Evolutionary conservation across 2,113 vertebrate genomes (phyloP), one percentile per base, ranked within the genome.

Genomic region (Callipepla squamata): DNA sequence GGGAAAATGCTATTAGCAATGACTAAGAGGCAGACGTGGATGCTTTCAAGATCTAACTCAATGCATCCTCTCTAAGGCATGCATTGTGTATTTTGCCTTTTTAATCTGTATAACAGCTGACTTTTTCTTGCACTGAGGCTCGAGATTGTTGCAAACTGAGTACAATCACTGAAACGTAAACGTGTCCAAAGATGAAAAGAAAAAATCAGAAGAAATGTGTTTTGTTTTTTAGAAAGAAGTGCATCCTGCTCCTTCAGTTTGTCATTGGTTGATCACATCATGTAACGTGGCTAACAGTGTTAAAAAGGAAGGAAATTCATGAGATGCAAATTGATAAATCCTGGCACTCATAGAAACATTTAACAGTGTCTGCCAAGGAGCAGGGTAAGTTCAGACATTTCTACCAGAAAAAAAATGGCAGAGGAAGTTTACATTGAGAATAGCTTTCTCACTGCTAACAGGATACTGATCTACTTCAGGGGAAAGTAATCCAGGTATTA

Each of bases 41-140:
- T 90, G 75, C 85, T 96, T 94, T 83, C 87, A 80, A 80, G 65
- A 93, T 93, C 36, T 80, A 87, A 82, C 42, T 91, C 45, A 8
- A 9, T 50, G 61, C 79, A 21, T 83, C 77, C 68, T 91, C 55
- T 73, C 47, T 83, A 3, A 63, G 93, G 65, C 94, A 95, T 94
- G 75, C 92, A 90, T 96, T 85, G 91, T 94, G 92, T 87, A 91
- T 95, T 94, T 95, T 59, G 32, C 34, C 50, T 5, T 67, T 91
- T 42, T 63, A 90, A 77, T 80, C 85, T 79, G n/a, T 65, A 42
- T 9, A 80, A 61, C 95, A 95, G 92, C 94, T 92, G 78, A 91
- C 48, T 73, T 85, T 81, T 28, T 51, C 92, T 95, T 94, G 91
- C 78, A 82, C 94, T 92, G 89, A 87, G 75, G 62, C 66, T 85